Conservation (phyloP, 2,888 invertebrate genomes). For the Myopa testacea region DNA sequence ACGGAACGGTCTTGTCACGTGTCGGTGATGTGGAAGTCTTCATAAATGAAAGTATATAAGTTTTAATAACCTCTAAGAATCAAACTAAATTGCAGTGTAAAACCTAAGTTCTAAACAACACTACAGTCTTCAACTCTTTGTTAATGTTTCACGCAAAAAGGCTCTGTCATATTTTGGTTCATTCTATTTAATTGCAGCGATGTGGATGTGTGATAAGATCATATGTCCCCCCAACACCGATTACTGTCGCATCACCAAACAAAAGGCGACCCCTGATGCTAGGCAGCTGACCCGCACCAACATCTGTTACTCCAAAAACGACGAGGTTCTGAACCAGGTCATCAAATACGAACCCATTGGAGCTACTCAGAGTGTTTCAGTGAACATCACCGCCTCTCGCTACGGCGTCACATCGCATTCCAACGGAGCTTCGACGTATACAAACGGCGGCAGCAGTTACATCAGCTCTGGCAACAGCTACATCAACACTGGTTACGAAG, state of each 20-base stretch:
- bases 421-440: too few species aligned
- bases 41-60: slow-evolving; percentile 12
- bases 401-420: background rate
- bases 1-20: background rate
- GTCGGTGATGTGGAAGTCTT: slow-evolving; percentile 20
- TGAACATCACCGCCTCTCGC: slow-evolving; percentile 17
- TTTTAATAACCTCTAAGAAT: background rate
- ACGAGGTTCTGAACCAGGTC: background rate
- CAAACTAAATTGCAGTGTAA: background rate
- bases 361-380: background rate
- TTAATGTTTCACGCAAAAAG: background rate
- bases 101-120: background rate
- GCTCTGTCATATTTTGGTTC: background rate
- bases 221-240: slow-evolving; percentile 17
- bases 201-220: slow-evolving; percentile 25
- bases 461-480: slow-evolving; percentile 6
- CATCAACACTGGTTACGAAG: background rate
- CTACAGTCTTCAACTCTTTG: background rate
- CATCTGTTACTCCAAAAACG: slow-evolving; percentile 2
- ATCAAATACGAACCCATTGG: slow-evolving; percentile 3
- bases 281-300: background rate
- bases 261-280: background rate
- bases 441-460: background rate
- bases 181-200: slow-evolving; percentile 5
- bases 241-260: slow-evolving; percentile 23